A percentile compares a stretch with the other conserved stretches of the same genome.
These are phyloP conservation scores for Sinocyclocheilus grahami DNA, from an alignment of 2,113 vertebrate species.

Conservation along the genomic window DNA sequence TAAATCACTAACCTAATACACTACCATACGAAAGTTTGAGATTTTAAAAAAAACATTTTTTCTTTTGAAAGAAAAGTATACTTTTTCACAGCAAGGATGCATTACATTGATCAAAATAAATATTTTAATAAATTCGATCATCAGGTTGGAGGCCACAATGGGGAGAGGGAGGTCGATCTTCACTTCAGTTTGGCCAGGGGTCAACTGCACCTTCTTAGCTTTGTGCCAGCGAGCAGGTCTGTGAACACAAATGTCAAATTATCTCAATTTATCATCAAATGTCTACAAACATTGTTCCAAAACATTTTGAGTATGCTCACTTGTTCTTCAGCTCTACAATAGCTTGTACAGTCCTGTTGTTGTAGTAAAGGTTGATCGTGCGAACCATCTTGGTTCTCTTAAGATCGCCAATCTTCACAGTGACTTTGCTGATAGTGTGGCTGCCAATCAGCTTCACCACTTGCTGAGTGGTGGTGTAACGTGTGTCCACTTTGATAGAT, in stretches of 20 bases:
- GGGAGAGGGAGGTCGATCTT: conserved; percentile 96
- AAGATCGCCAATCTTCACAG: conserved; percentile 96
- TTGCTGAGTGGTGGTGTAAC: conserved; percentile 98
- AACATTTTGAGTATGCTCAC: conserved; percentile 69
- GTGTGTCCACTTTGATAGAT: conserved; percentile 98
- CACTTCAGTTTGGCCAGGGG: conserved; percentile 94
- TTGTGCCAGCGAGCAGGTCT: conserved; percentile 98
- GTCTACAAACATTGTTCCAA: not conserved
- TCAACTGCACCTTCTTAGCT: conserved; percentile 96
- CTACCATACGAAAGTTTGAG: not conserved
- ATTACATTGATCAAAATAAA: no score
- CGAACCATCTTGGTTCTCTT: conserved; percentile 99
- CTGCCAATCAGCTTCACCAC: conserved; percentile 98
- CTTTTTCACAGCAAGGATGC: no score
- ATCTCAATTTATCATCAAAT: not conserved
- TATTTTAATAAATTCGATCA: no score
- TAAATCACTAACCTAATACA: not conserved
- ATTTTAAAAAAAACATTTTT: no score
- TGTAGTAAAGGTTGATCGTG: conserved; percentile 97
- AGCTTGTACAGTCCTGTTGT: conserved; percentile 96
- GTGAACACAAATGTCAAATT: not conserved
- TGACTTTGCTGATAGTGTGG: conserved; percentile 99
- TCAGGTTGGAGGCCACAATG: conserved; percentile 97
- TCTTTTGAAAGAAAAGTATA: no score
- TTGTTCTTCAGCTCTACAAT: conserved; percentile 99